Evolutionary conservation across 2,113 vertebrate species (phyloP).

Genomic region (Physeter macrocephalus): DNA sequence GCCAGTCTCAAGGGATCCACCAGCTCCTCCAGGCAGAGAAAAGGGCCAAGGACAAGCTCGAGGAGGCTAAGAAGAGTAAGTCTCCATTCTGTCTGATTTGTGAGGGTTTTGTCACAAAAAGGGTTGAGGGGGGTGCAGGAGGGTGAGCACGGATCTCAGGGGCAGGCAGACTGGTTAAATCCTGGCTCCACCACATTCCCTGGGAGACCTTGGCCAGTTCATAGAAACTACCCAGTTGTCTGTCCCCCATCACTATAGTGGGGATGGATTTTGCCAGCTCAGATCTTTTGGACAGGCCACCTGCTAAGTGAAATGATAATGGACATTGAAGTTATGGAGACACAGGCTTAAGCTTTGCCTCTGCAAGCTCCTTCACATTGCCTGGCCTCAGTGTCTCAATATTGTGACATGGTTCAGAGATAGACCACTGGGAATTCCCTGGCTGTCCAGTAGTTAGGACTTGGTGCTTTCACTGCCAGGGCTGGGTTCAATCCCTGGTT

Average conservation of each 20-base stretch:
- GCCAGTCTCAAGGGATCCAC: constrained; percentile 85
- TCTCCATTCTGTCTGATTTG: neutral
- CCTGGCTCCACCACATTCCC: accelerated
- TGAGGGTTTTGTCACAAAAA: neutral
- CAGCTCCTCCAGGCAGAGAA: constrained; percentile 86
- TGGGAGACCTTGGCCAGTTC: accelerated
- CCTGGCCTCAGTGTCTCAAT: neutral
- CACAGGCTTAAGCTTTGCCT: neutral
- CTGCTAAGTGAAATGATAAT: neutral
- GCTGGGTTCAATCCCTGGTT: neutral
- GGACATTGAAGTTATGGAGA: neutral
- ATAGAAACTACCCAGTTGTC: accelerated
- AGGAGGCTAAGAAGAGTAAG: constrained; percentile 87
- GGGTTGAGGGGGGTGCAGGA: accelerated
- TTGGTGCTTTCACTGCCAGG: no score
- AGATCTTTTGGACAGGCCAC: accelerated
- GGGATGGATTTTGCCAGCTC: no score
- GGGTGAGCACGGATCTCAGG: accelerated
- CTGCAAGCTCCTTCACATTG: neutral
- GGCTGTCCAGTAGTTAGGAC: neutral
- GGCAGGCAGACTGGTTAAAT: neutral
- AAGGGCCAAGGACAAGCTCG: constrained; percentile 84
- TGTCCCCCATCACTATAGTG: accelerated
- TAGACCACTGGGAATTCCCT: neutral
- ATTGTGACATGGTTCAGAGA: neutral